Conservation (phyloP, 2,113 vertebrate species). For the Eurystomus gularis region DNA sequence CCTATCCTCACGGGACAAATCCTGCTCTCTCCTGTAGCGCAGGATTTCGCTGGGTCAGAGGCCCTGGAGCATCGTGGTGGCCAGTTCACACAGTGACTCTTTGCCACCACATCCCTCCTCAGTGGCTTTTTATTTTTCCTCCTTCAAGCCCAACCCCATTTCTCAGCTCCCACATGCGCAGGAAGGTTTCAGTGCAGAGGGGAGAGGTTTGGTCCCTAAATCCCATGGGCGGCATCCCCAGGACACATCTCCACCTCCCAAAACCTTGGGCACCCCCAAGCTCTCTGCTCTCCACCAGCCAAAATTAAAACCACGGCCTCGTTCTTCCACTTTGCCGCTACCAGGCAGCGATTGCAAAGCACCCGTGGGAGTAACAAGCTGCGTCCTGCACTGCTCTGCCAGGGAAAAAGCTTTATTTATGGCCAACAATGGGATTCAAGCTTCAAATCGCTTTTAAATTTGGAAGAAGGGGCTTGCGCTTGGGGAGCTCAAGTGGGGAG, state of each 20-base stretch:
- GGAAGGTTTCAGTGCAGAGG: not conserved
- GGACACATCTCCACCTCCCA: not conserved
- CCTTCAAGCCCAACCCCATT: not conserved
- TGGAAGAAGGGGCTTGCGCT: not conserved
- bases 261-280: not conserved
- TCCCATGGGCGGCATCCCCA: not conserved
- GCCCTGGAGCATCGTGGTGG: not conserved
- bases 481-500: not conserved
- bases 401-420: not conserved
- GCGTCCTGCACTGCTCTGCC: not conserved
- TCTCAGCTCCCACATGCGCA: not conserved
- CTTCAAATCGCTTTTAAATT: not conserved
- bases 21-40: not conserved
- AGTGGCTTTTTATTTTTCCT: not conserved
- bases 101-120: not conserved
- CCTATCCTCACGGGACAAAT: not conserved
- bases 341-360: too few species aligned
- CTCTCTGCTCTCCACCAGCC: not conserved
- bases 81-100: not conserved
- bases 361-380: not conserved
- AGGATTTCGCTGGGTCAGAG: not conserved
- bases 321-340: too few species aligned
- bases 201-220: not conserved
- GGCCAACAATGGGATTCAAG: not conserved
- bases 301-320: not conserved